A percentile compares a stretch with the other conserved stretches of the same genome.
Conservation (phyloP, 2,888 invertebrate species). For the Limnephilus rhombicus region DNA sequence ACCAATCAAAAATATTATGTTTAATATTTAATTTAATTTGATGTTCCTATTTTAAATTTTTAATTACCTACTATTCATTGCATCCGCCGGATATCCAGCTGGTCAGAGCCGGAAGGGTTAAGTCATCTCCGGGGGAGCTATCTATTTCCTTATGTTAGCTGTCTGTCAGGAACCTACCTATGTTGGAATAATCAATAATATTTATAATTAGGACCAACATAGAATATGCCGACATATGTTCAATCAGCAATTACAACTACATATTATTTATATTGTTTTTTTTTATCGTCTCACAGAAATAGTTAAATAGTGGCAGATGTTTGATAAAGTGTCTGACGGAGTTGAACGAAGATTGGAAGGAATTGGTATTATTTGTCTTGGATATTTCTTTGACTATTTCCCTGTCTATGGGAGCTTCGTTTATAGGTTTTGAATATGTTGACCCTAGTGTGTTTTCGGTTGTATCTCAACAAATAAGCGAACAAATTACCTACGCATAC, state of each 20-base stretch:
- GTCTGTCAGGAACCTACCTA: conserved; percentile 31
- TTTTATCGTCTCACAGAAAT: too few species aligned
- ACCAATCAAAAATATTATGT: too few species aligned
- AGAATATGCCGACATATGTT: conserved; percentile 31
- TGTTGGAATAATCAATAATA: conserved; percentile 24
- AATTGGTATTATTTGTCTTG: background rate
- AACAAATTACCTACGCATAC: too few species aligned
- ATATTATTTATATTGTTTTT: background rate
- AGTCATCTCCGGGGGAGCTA: conserved; percentile 12
- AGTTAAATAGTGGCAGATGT: background rate
- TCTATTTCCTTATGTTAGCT: conserved; percentile 27
- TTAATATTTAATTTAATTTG: background rate
- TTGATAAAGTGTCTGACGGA: background rate
- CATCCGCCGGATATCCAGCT: conserved; percentile 42
- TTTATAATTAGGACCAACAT: conserved; percentile 10
- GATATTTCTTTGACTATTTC: too few species aligned
- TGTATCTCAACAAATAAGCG: background rate
- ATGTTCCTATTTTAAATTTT: background rate
- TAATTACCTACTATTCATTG: background rate
- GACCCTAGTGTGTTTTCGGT: background rate
- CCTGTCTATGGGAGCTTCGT: background rate
- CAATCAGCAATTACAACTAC: background rate
- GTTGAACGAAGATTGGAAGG: background rate
- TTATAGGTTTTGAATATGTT: background rate
- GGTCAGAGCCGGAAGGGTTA: conserved; percentile 38